These are phyloP conservation scores for Drosophila vallismaia DNA, from an alignment of 2,888 invertebrate species.

Conservation along the genomic window DNA sequence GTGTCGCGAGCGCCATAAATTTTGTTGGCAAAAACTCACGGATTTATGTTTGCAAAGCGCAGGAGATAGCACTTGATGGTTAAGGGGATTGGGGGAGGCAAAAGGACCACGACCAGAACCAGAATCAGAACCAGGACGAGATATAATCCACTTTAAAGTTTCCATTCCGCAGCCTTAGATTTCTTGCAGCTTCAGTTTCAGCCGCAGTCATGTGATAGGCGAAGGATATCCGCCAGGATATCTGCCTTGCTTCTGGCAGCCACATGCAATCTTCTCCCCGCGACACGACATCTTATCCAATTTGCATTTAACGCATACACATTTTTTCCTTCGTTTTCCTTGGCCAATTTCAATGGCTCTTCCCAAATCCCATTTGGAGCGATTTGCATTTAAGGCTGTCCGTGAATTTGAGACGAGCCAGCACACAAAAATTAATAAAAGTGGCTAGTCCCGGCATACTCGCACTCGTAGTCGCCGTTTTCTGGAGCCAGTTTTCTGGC, in stretches of 20 bases:
- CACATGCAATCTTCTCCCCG: constrained; percentile 54
- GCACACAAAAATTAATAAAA: constrained; percentile 39
- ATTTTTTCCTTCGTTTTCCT: constrained; percentile 33
- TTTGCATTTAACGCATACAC: constrained; percentile 78
- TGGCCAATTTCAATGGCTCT: constrained; percentile 57
- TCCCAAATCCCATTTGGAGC: constrained; percentile 72
- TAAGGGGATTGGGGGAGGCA: not conserved
- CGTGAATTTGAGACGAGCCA: constrained; percentile 68
- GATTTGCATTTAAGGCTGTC: constrained; percentile 81
- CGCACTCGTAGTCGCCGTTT: constrained; percentile 9
- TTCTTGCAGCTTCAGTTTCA: constrained; percentile 68
- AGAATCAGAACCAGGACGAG: constrained; percentile 44
- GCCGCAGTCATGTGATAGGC: constrained; percentile 64
- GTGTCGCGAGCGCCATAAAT: constrained; percentile 80
- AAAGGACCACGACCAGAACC: constrained; percentile 28
- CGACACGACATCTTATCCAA: constrained; percentile 76
- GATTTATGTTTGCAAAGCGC: constrained; percentile 76
- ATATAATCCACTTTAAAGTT: constrained; percentile 81
- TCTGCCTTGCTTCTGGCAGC: constrained; percentile 44
- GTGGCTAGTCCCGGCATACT: constrained; percentile 45
- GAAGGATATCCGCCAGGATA: constrained; percentile 72
- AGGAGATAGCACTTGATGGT: constrained; percentile 59
- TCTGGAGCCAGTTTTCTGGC: constrained; percentile 30
- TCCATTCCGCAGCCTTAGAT: constrained; percentile 52
- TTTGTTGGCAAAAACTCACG: constrained; percentile 74